Evolutionary conservation across 1,140 invertebrate species (phyloP).

Genomic region (Drosophila elegans): DNA sequence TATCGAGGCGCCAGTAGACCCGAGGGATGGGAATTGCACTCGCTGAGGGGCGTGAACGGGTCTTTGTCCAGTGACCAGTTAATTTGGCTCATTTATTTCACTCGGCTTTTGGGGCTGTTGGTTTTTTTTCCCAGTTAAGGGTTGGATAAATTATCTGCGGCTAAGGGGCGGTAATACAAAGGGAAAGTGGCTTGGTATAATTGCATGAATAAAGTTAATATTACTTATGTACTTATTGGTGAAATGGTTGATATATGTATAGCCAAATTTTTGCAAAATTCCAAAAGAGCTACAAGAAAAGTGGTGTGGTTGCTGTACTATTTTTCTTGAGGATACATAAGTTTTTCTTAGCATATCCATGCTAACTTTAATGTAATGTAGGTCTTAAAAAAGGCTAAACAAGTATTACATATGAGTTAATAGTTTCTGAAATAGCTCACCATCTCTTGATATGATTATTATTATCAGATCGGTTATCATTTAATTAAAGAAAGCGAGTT

Average conservation of each 20-base stretch:
- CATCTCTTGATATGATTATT: too few species aligned
- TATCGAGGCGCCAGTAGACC: slow-evolving; percentile 10
- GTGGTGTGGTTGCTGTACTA: too few species aligned
- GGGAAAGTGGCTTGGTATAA: background rate
- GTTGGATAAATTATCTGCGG: slow-evolving; percentile 17
- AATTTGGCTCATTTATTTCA: slow-evolving; percentile 53
- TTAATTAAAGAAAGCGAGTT: background rate
- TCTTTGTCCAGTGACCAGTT: slow-evolving; percentile 34
- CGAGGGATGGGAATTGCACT: slow-evolving; percentile 4
- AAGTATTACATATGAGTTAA: too few species aligned
- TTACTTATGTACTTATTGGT: background rate
- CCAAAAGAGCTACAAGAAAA: too few species aligned
- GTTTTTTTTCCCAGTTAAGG: background rate
- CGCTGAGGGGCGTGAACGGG: slow-evolving; percentile 2
- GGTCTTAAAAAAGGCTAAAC: too few species aligned
- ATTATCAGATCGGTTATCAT: background rate
- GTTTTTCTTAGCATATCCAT: too few species aligned
- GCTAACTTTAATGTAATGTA: too few species aligned
- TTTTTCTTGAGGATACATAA: too few species aligned
- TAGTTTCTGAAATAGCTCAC: too few species aligned
- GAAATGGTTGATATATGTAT: background rate
- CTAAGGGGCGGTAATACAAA: background rate
- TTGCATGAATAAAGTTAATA: background rate
- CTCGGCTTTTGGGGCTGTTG: slow-evolving; percentile 7
- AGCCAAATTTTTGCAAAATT: too few species aligned